phyloP scores from a whole-genome alignment of 2,888 invertebrate genomes.

The Baccha elongata region DNA sequence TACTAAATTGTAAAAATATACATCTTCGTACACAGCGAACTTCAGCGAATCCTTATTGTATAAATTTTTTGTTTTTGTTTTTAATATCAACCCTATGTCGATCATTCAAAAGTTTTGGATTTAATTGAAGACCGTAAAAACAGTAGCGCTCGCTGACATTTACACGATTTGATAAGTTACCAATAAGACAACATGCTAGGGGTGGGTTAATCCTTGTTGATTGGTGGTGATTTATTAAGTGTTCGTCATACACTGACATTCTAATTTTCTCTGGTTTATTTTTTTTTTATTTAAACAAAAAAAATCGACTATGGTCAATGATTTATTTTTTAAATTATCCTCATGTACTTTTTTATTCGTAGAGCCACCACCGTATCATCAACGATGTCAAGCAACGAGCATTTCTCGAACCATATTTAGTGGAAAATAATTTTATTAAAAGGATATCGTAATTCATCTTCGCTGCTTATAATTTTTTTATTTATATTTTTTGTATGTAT shows the following conservation, averaged over 20 bases:
- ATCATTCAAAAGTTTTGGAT: conserved; percentile 24
- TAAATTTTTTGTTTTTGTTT: too few relatives aligned
- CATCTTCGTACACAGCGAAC: too few relatives aligned
- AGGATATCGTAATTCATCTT: conserved; percentile 69
- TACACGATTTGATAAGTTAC: conserved; percentile 61
- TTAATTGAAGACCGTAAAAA: conserved; percentile 24
- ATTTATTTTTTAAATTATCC: conserved; percentile 61
- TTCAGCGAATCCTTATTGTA: too few relatives aligned
- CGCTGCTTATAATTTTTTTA: conserved; percentile 26
- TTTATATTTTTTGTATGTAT: conserved; percentile 20
- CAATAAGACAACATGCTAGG: conserved; percentile 31
- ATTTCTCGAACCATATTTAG: conserved; percentile 58
- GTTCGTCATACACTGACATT: conserved; percentile 41
- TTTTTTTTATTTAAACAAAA: conserved; percentile 19
- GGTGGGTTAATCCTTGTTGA: conserved; percentile 46
- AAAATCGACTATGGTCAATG: conserved; percentile 58
- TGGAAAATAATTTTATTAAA: conserved; percentile 70
- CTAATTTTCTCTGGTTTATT: conserved; percentile 22
- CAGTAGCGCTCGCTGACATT: conserved; percentile 34
- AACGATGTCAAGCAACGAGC: conserved; percentile 48
- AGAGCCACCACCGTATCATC: conserved; percentile 30
- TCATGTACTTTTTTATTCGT: conserved; percentile 45
- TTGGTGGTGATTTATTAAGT: conserved; percentile 59
- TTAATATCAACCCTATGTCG: background rate
- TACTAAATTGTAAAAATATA: too few relatives aligned